Evolutionary conservation across 1,140 invertebrate genomes (phyloP).

Genomic region (Harpegnathos saltator): DNA sequence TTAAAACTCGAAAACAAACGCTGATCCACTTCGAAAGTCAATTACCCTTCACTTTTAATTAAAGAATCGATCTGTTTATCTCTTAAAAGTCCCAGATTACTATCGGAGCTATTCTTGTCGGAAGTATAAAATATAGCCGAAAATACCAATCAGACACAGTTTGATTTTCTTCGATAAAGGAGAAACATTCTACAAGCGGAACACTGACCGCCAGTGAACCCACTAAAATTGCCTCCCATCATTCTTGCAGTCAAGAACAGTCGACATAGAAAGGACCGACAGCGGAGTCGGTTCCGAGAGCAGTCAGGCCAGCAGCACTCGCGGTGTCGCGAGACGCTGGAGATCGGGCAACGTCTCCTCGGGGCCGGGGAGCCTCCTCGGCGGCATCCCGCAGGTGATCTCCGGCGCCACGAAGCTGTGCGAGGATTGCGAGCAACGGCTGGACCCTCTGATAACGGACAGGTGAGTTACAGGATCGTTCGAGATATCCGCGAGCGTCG

Average conservation of each 20-base stretch:
- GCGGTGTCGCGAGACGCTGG: constrained; percentile 81
- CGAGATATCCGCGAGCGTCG: too few species aligned
- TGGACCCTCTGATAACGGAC: constrained; percentile 83
- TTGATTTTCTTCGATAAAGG: too few species aligned
- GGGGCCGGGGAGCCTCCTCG: constrained; percentile 78
- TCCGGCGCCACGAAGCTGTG: constrained; percentile 83
- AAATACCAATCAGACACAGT: too few species aligned
- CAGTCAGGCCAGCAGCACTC: constrained; percentile 93
- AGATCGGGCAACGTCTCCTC: constrained; percentile 79
- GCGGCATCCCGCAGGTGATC: constrained; percentile 79
- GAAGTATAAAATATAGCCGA: too few species aligned
- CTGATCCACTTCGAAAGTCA: too few species aligned
- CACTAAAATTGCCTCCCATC: constrained; percentile 25
- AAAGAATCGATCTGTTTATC: too few species aligned
- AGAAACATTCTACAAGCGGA: too few species aligned
- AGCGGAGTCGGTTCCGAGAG: constrained; percentile 97
- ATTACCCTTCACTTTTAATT: too few species aligned
- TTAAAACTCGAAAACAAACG: too few species aligned
- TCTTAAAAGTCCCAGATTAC: too few species aligned
- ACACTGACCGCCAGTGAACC: background rate
- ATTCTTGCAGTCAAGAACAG: constrained; percentile 81
- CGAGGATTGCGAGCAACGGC: constrained; percentile 84
- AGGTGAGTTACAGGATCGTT: constrained; percentile 72
- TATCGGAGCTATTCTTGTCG: too few species aligned
- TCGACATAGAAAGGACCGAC: constrained; percentile 94